Base-by-base conservation (phyloP, 2,797 vertebrate genomes). In the Dromococcyx pavoninus region DNA sequence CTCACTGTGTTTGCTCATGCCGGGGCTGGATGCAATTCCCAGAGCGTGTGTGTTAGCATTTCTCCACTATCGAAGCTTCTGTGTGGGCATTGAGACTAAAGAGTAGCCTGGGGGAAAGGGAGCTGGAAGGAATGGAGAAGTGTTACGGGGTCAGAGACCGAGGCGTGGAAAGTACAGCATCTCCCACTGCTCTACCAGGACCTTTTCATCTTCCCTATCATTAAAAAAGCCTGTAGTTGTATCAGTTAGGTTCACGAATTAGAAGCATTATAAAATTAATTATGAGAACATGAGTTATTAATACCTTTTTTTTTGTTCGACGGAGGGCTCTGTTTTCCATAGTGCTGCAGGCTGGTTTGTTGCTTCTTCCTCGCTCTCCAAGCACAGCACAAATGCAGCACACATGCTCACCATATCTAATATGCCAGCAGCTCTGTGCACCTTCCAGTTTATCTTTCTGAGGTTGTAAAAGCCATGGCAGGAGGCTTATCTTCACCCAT, bases 1-100 rank as follows among this genome's bases (percentile, higher is more conserved):
- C 62, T 77, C 0, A 0, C 53, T 53, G 6, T 53, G 66, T 37
- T 48, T 11, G 8, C 27, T 50, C 0, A 1, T 2, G 1, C 32
- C 48, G 32, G 48, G 58, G 14, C 66, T 53, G 73, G 60, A 37
- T 62, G 27, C 54, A 46, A 0, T 75, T 33, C 27, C 19, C 53
- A 30, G 33, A 58, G 32, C 17, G 39, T 1, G 22, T 64, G 21
- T 79, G 37, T 62, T 58, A 39, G 51, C 21, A 25, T 73, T 92
- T 82, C 50, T 74, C 2, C 10, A 48, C 32, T 1, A 4, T 5
- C 58, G 24, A n/a, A 32, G 44, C 44, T 71, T 23, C 25, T 65
- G 5, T 12, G 4, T 50, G 50, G 33, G 16, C 30, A 9, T 0
- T 19, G 70, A 80, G 77, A 54, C 41, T 28, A 18, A 75, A 69